Evolutionary conservation across 2,113 vertebrate genomes (phyloP).

Genomic region (Nanorana parkeri): DNA sequence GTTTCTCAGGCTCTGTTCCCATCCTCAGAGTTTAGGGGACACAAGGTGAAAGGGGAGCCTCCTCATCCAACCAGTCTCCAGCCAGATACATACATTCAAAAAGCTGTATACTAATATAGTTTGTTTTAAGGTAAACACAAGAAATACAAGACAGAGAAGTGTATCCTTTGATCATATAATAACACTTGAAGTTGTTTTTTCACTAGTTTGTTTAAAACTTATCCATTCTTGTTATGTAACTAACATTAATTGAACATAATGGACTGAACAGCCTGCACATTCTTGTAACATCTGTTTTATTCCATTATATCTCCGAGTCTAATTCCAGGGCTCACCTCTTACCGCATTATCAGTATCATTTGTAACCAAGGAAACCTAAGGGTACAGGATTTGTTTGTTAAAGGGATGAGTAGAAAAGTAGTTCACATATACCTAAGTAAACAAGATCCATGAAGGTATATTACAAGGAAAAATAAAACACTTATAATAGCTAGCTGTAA

Average conservation of each 20-base stretch:
- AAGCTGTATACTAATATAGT: background rate
- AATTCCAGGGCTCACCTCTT: constrained; percentile 57
- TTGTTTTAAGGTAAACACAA: background rate
- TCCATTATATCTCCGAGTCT: constrained; percentile 36
- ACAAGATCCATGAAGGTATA: constrained; percentile 24
- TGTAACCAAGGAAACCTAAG: constrained; percentile 57
- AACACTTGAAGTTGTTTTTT: background rate
- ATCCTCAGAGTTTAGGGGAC: too few relatives aligned
- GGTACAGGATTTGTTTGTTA: constrained; percentile 43
- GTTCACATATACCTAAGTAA: constrained; percentile 21
- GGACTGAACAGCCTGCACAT: constrained; percentile 54
- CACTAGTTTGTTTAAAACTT: constrained; percentile 10
- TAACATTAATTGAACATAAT: constrained; percentile 57
- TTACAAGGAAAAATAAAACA: background rate
- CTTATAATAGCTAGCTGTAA: background rate
- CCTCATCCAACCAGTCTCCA: too few relatives aligned
- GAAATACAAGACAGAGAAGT: background rate
- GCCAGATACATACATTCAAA: too few relatives aligned
- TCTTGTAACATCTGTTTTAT: constrained; percentile 52
- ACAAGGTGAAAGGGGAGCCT: too few relatives aligned
- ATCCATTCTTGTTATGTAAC: constrained; percentile 19
- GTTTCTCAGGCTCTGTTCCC: too few relatives aligned
- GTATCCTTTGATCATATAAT: background rate
- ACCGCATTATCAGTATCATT: constrained; percentile 33
- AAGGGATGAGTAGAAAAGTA: background rate